Percentiles rank a stretch among this genome's conserved stretches.
These are phyloP conservation scores for Lanius ludovicianus DNA, from an alignment of 2,113 vertebrate genomes.

Conservation along the genomic window DNA sequence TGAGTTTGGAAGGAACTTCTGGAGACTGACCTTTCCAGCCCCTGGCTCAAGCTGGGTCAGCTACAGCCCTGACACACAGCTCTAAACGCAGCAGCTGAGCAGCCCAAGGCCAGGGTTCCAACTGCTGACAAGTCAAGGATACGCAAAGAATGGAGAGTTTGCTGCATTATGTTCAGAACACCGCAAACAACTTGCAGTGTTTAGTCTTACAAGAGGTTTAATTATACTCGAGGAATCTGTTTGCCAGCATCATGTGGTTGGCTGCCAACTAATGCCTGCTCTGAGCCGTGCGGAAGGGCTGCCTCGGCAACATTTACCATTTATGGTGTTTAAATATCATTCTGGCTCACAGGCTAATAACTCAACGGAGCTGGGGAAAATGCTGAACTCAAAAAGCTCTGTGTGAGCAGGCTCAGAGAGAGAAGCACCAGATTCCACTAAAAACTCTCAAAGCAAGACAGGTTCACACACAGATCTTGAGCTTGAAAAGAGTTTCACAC, in stretches of 20 bases:
- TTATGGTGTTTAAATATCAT: conserved; percentile 78
- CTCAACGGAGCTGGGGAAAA: conserved; percentile 47
- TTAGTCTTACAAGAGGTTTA: conserved; percentile 64
- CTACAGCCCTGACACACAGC: background rate
- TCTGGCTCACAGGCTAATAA: conserved; percentile 51
- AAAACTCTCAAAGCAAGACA: background rate
- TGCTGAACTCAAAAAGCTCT: conserved; percentile 44
- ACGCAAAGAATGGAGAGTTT: background rate
- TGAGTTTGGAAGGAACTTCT: background rate
- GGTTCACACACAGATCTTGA: background rate
- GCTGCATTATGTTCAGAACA: background rate
- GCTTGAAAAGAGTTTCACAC: background rate
- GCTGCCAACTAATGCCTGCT: conserved; percentile 1
- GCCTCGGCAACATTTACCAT: conserved; percentile 74
- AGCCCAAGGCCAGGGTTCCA: background rate
- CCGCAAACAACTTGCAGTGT: conserved; percentile 21
- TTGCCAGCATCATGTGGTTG: conserved; percentile 47
- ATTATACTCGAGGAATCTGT: conserved; percentile 4
- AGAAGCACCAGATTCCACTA: background rate
- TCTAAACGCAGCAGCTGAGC: background rate
- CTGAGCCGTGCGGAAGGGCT: background rate
- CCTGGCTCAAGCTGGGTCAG: background rate
- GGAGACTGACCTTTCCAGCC: background rate
- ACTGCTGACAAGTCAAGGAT: background rate
- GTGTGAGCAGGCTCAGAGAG: background rate